These are phyloP conservation scores for Hypanus sabinus DNA, from an alignment of 2,113 vertebrate genomes.

Conservation along the genomic window DNA sequence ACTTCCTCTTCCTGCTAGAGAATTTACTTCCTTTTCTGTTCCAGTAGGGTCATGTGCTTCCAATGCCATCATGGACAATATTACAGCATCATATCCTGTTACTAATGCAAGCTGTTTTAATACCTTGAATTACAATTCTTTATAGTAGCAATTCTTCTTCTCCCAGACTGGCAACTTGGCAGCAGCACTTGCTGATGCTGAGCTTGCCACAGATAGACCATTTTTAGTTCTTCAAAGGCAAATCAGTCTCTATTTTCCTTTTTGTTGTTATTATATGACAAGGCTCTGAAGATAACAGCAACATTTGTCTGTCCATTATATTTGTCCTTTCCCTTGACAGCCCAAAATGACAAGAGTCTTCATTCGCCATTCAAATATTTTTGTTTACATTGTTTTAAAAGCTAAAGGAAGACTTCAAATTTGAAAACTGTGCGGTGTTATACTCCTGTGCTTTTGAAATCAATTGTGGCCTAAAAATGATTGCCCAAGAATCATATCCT, in stretches of 20 bases:
- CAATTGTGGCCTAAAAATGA: not conserved
- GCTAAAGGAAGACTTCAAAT: not conserved
- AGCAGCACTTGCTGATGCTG: not conserved
- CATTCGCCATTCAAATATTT: not conserved
- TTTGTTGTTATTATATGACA: not conserved
- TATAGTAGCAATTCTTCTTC: not conserved
- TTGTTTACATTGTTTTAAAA: not conserved
- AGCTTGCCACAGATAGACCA: too few relatives aligned
- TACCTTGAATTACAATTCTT: not conserved
- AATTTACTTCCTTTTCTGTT: conserved; percentile 11
- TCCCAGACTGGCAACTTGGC: too few relatives aligned
- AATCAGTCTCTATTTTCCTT: not conserved
- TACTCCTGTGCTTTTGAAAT: not conserved
- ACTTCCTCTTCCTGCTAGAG: not conserved
- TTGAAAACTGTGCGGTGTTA: not conserved
- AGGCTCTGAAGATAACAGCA: not conserved
- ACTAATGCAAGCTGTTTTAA: not conserved
- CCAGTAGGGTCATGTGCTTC: not conserved
- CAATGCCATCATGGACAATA: not conserved
- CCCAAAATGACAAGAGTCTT: not conserved
- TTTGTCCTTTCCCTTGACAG: not conserved
- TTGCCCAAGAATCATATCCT: not conserved
- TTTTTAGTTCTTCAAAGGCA: not conserved
- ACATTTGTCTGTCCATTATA: not conserved
- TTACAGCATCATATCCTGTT: not conserved